Evolutionary conservation across 1,140 invertebrate species (phyloP).

Genomic region (Bombus confusus): DNA sequence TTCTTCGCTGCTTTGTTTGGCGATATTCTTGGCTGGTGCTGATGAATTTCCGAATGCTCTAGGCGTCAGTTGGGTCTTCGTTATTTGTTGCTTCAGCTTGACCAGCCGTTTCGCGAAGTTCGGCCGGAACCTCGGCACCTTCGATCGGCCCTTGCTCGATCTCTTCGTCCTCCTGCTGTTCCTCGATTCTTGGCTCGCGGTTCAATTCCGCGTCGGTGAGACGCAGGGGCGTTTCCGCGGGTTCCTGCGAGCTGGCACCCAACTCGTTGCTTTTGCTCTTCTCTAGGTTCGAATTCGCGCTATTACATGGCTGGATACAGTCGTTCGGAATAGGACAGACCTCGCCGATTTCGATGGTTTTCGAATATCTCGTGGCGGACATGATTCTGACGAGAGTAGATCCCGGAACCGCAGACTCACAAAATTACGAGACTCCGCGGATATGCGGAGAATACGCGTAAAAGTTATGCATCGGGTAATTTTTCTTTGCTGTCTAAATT

Average conservation of each 20-base stretch:
- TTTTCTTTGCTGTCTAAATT: no score
- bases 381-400: no score
- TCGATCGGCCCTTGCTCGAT: background rate
- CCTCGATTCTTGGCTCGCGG: background rate
- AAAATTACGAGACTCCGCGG: no score
- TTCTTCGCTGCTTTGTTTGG: background rate
- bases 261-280: background rate
- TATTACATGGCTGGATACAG: background rate
- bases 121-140: background rate
- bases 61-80: background rate
- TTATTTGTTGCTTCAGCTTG: no score
- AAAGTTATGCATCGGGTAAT: no score
- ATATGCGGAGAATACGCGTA: no score
- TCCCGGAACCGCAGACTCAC: no score
- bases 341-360: background rate
- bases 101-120: background rate
- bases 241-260: no score
- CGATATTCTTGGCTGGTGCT: no score
- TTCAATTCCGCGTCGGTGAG: no score
- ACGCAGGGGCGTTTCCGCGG: no score
- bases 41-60: background rate
- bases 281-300: constrained; percentile 20
- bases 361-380: no score
- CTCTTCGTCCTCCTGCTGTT: background rate
- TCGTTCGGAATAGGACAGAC: background rate